Evolutionary conservation across 2,797 vertebrate genomes (phyloP).

Genomic region (Eremophila alpestris): DNA sequence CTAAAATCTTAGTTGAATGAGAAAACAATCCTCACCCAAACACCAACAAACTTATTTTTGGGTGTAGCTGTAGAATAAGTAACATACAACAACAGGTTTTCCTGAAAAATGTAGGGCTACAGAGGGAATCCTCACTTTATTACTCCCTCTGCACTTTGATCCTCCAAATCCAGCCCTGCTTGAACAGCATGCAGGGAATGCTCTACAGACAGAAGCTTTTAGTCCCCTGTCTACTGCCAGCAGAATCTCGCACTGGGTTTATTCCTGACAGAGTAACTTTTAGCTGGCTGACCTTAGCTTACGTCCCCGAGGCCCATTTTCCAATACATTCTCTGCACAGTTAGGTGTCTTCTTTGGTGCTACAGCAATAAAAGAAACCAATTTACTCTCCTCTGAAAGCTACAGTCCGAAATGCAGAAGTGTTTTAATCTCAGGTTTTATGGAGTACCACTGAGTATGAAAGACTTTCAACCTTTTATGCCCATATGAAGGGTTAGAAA

Average conservation of each 20-base stretch:
- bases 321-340: constrained; percentile 8
- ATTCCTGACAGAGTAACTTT: constrained; percentile 41
- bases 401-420: neutral
- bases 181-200: constrained; percentile 23
- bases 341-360: neutral
- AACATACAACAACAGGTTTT: neutral
- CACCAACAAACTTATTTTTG: neutral
- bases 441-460: neutral
- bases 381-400: neutral
- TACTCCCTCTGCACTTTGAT: neutral
- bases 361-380: neutral
- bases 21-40: neutral
- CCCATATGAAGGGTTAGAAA: neutral
- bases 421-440: neutral
- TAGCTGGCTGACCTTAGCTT: constrained; percentile 39
- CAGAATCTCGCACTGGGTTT: constrained; percentile 15
- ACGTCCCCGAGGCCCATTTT: neutral
- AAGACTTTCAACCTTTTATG: neutral
- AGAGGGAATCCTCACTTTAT: neutral
- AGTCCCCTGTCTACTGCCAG: neutral
- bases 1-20: neutral
- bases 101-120: neutral
- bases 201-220: constrained; percentile 26
- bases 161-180: constrained; percentile 11
- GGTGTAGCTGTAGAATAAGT: neutral